Evolutionary conservation across 2,888 invertebrate species (phyloP).

Genomic region (Cylloceria caligata): DNA sequence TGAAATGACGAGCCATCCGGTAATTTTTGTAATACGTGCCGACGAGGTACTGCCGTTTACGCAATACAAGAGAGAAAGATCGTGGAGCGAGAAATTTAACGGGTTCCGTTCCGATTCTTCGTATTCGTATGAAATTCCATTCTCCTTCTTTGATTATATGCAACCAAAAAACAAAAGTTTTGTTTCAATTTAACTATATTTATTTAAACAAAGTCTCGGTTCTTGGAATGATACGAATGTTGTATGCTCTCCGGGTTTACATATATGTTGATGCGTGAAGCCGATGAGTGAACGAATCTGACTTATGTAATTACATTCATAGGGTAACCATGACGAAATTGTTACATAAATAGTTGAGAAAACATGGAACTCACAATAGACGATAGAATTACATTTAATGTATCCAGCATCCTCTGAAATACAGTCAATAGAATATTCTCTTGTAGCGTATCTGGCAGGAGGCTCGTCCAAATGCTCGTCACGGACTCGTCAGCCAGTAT

Average conservation of each 20-base stretch:
- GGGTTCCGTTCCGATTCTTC: slow-evolving; percentile 1
- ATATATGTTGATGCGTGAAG: neutral
- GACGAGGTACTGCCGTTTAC: neutral
- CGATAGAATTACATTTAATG: neutral
- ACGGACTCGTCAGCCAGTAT: slow-evolving; percentile 18
- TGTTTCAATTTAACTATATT: neutral
- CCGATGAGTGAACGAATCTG: neutral
- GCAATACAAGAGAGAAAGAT: slow-evolving; percentile 1
- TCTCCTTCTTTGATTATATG: neutral
- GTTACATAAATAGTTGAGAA: neutral
- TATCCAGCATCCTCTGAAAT: neutral
- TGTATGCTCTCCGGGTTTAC: neutral
- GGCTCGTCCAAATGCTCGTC: slow-evolving; percentile 11
- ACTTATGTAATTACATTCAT: neutral
- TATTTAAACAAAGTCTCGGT: neutral
- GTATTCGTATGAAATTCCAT: slow-evolving; percentile 5
- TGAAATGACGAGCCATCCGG: neutral
- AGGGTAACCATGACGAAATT: slow-evolving; percentile 9
- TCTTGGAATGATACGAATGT: neutral
- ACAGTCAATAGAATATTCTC: slow-evolving; percentile 4
- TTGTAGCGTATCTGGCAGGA: neutral
- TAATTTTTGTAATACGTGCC: neutral
- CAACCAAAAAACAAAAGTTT: neutral
- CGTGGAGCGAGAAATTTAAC: neutral
- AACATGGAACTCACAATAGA: neutral